A percentile compares a stretch with the other conserved stretches of the same genome.
These are phyloP conservation scores for Lasioglossum calceatum DNA, from an alignment of 2,888 invertebrate species.

Conservation along the genomic window DNA sequence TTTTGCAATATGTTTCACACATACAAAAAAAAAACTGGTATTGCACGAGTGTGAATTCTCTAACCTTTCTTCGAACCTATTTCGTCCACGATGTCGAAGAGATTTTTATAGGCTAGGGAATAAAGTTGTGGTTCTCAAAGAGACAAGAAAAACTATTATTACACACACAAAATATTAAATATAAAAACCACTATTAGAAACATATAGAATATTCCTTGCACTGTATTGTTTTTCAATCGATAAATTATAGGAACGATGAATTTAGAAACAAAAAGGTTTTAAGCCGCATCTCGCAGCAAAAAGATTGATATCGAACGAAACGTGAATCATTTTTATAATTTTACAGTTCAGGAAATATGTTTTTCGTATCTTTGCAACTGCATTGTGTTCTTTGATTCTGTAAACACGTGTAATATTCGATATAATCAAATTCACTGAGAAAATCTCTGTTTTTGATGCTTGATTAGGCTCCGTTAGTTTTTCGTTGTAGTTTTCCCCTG, in stretches of 20 bases:
- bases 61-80: background rate
- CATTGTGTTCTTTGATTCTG: background rate
- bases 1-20: background rate
- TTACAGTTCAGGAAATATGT: background rate
- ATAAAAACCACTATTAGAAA: background rate
- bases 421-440: background rate
- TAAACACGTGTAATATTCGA: background rate
- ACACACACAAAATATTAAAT: background rate
- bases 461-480: background rate
- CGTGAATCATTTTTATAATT: background rate
- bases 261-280: background rate
- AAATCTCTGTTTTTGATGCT: background rate
- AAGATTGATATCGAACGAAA: background rate
- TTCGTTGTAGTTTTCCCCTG: background rate
- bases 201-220: background rate
- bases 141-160: background rate
- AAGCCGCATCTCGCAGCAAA: background rate
- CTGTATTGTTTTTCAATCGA: background rate
- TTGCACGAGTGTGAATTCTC: background rate
- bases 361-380: background rate
- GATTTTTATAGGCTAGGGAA: background rate
- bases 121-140: background rate
- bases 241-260: background rate
- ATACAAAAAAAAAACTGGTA: background rate
- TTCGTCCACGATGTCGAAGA: background rate